Conservation (phyloP, 2,113 vertebrate genomes). For the Gadus chalcogrammus region DNA sequence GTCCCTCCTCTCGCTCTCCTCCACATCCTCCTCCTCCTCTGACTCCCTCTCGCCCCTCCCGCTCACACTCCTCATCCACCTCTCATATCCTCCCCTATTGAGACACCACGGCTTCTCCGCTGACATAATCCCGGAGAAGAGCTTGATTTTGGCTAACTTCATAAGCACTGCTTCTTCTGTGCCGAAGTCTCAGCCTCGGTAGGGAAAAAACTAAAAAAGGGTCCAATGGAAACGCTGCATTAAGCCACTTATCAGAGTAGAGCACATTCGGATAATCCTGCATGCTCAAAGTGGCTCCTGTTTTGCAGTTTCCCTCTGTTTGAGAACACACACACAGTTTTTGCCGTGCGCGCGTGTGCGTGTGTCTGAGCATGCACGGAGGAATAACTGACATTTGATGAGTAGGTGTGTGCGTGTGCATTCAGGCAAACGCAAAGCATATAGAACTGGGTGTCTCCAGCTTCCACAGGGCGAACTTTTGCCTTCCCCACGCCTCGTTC, state of each 20-base stretch:
- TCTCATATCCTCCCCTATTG: constrained; percentile 35
- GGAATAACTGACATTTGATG: background rate
- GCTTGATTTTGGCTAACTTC: constrained; percentile 73
- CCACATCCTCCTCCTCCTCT: constrained; percentile 21
- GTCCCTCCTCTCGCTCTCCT: constrained; percentile 10
- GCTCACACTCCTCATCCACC: constrained; percentile 12
- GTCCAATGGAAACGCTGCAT: constrained; percentile 73
- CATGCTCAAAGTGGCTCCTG: constrained; percentile 68
- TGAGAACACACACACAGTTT: too few species aligned
- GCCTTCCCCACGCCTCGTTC: too few species aligned
- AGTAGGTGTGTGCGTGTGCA: background rate
- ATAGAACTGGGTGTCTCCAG: background rate
- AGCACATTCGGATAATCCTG: constrained; percentile 78
- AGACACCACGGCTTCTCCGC: constrained; percentile 56
- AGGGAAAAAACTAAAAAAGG: constrained; percentile 43
- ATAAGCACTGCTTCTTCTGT: constrained; percentile 72
- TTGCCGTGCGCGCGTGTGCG: constrained; percentile 7
- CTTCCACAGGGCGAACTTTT: background rate
- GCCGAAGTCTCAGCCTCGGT: constrained; percentile 72
- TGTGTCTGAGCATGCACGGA: constrained; percentile 6
- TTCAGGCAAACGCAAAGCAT: background rate
- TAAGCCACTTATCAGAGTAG: constrained; percentile 78
- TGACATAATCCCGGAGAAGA: constrained; percentile 71
- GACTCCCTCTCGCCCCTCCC: background rate
- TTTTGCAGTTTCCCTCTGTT: constrained; percentile 52